Conservation (phyloP, 2,797 vertebrate species). For the Clarias pachynema region DNA sequence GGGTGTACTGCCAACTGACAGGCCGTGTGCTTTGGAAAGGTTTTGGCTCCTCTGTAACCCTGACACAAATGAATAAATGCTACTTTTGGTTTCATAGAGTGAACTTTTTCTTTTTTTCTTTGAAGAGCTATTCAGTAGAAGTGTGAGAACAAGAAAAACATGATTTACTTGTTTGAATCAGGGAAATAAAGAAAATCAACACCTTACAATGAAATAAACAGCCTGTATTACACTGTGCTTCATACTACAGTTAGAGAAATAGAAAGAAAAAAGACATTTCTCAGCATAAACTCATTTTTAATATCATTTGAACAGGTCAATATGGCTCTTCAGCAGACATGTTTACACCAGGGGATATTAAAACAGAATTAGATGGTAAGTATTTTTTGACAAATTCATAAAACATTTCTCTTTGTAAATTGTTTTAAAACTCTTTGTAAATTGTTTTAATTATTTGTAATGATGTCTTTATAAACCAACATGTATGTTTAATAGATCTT, state of each 20-base stretch:
- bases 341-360: constrained; percentile 80
- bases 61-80: neutral
- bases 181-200: constrained; percentile 22
- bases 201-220: constrained; percentile 15
- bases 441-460: neutral
- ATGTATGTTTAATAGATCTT: constrained; percentile 64
- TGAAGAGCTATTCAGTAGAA: constrained; percentile 20
- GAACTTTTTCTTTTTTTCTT: neutral
- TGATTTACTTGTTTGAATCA: constrained; percentile 43
- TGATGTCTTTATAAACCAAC: neutral
- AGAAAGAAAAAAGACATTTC: neutral
- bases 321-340: constrained; percentile 74
- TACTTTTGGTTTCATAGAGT: constrained; percentile 8
- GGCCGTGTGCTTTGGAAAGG: no score
- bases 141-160: constrained; percentile 37
- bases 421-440: no score
- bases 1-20: neutral
- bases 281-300: neutral
- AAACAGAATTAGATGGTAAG: constrained; percentile 77
- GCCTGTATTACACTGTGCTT: neutral
- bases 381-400: neutral
- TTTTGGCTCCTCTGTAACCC: neutral
- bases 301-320: constrained; percentile 68
- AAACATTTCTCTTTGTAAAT: neutral
- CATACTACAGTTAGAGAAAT: neutral